Percentiles rank a stretch among this genome's conserved stretches.
phyloP scores from a whole-genome alignment of 2,113 vertebrate genomes.

The Murina feae region DNA sequence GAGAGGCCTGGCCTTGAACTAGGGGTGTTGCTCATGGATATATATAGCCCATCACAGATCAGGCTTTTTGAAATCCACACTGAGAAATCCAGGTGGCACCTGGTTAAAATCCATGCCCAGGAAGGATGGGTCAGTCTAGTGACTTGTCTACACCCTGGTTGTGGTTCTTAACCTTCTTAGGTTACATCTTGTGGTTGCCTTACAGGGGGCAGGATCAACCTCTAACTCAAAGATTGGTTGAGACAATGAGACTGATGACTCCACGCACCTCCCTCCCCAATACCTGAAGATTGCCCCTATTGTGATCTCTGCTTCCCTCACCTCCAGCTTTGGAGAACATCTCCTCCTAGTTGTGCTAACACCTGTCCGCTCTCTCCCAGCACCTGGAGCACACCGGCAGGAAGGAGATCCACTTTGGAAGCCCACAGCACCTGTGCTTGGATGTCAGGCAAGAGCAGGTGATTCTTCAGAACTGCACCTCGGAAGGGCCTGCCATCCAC shows the following conservation, averaged over 20 bases:
- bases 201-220: background rate
- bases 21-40: background rate
- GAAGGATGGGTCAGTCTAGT: background rate
- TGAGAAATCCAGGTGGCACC: background rate
- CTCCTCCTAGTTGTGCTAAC: constrained; percentile 32
- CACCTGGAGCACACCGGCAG: constrained; percentile 84
- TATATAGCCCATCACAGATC: background rate
- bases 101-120: background rate
- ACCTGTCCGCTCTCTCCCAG: constrained; percentile 71
- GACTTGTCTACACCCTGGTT: background rate
- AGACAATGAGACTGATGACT: background rate
- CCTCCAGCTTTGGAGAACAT: background rate
- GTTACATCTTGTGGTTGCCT: background rate
- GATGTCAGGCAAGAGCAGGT: constrained; percentile 80
- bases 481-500: constrained; percentile 57
- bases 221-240: background rate
- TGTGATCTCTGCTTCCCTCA: background rate
- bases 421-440: constrained; percentile 81
- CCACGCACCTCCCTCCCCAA: background rate
- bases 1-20: background rate
- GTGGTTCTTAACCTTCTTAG: background rate
- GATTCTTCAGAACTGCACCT: constrained; percentile 83
- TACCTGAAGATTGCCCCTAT: background rate
- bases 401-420: constrained; percentile 83
- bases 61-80: background rate